Base-by-base conservation (phyloP, 2,888 invertebrate species). In the Lithophane ornitopus region DNA sequence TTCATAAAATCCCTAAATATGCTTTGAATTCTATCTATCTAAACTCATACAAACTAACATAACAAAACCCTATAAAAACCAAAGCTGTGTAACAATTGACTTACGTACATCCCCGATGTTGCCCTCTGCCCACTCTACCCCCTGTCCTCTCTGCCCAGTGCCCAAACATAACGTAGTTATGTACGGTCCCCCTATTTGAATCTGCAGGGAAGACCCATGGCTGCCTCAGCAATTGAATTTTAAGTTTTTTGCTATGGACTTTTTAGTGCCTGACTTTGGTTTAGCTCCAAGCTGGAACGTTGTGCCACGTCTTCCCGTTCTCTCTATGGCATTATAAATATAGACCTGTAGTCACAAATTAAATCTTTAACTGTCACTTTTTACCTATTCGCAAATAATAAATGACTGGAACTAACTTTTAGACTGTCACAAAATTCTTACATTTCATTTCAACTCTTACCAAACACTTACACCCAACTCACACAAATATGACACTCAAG, bases 141-240 rank as follows among this genome's bases (percentile, higher is more conserved):
- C 26, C 71, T 54, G 52, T 14, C 71, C 2, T 11, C 59, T 58
- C 76, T 75, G 81, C 44, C 68, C 74, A 73, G 70, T 65, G 58
- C 73, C 86, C 82, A 67, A 75, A 78, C 69, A 34, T 86, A 87
- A 87, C 72, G 54, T 78, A 58, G 67, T 87, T 87, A 87, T 65
- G 54, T 52, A 63, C 70, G 76, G 76, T 78, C 67, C 81, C 82
- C 78, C 76, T 75, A 73, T 82, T 86, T 66, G 78, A 82, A 82
- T 85, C 76, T 76, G 63, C 22, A 63, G 65, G 63, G 74, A 68
- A 76, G 67, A 77, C 65, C 61, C 62, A 62, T 74, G 72, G 16
- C 52, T 34, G 66, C 39, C 56, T 44, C 56, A 49, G 46, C 56
- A 82, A 82, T 80, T 63, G 70, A 76, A 68, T 85, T 84, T 74